A percentile compares a stretch with the other conserved stretches of the same genome.
Conservation (phyloP, 2,888 invertebrate genomes). For the Drosophila vallismaia region DNA sequence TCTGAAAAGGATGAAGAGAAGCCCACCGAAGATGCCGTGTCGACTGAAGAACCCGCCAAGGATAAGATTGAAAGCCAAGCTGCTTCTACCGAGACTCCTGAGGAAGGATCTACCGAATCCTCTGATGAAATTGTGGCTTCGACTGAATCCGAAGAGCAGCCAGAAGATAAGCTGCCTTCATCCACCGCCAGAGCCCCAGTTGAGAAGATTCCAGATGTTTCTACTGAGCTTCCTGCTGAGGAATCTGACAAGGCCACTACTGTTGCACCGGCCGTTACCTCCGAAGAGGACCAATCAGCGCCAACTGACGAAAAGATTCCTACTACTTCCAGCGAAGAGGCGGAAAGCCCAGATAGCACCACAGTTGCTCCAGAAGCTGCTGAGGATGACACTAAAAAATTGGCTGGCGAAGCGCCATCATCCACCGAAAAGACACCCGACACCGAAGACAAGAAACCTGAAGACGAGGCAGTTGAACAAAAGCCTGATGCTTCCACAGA, state of each 20-base stretch:
- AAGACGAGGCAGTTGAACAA: conserved; percentile 29
- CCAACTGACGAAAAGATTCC: conserved; percentile 49
- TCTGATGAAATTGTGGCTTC: conserved; percentile 22
- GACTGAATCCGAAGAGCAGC: conserved; percentile 30
- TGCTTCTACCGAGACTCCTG: conserved; percentile 28
- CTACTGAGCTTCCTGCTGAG: conserved; percentile 42
- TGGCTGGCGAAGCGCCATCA: conserved; percentile 11
- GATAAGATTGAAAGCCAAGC: conserved; percentile 35
- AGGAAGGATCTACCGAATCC: conserved; percentile 55
- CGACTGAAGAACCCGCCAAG: conserved; percentile 42
- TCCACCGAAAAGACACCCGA: conserved; percentile 12
- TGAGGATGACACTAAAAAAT: conserved; percentile 20
- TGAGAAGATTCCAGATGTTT: conserved; percentile 44
- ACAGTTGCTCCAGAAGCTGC: conserved; percentile 37
- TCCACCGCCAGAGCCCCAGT: conserved; percentile 34
- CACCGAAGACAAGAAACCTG: conserved; percentile 30
- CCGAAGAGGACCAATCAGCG: conserved; percentile 9
- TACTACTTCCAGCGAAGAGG: conserved; percentile 27
- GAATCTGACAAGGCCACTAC: conserved; percentile 47
- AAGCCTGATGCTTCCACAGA: conserved; percentile 35
- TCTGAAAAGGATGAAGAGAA: conserved; percentile 27
- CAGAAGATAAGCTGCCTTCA: conserved; percentile 39
- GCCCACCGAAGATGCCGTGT: conserved; percentile 11
- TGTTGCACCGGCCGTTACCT: conserved; percentile 32
- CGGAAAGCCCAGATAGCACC: conserved; percentile 30